A percentile compares a stretch with the other conserved stretches of the same genome.
Conservation (phyloP, 2,888 invertebrate species). For the Xylophagus ater region DNA sequence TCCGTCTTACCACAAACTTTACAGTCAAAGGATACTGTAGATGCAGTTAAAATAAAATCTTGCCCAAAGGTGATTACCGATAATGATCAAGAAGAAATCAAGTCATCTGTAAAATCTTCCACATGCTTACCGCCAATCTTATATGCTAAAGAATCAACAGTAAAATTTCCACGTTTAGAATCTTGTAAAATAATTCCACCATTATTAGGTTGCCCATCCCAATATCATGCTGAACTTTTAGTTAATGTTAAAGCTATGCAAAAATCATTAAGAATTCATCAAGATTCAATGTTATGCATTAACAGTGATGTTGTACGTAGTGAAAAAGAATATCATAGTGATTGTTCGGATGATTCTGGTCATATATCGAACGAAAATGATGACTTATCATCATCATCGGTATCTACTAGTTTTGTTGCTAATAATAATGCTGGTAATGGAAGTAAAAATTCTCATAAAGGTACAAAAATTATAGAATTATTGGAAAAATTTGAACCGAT, state of each 20-base stretch:
- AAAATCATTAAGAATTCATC: constrained; percentile 12
- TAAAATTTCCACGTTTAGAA: constrained; percentile 28
- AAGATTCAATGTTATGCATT: constrained; percentile 13
- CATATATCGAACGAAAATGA: constrained; percentile 68
- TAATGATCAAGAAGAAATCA: too few relatives aligned
- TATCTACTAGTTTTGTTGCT: not conserved
- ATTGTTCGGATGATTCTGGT: constrained; percentile 70
- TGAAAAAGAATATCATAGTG: constrained; percentile 49
- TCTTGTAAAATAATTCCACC: constrained; percentile 36
- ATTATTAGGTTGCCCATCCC: constrained; percentile 31
- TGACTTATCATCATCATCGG: too few relatives aligned
- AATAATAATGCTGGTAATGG: not conserved
- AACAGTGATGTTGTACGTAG: constrained; percentile 13
- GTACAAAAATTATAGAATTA: constrained; percentile 28
- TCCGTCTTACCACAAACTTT: constrained; percentile 2
- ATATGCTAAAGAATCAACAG: constrained; percentile 33
- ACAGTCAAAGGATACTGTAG: too few relatives aligned
- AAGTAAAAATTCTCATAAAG: not conserved
- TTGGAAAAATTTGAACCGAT: constrained; percentile 32
- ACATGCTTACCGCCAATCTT: constrained; percentile 14
- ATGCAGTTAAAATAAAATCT: too few relatives aligned
- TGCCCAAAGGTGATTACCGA: too few relatives aligned
- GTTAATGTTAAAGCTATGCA: constrained; percentile 28
- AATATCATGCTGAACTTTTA: constrained; percentile 32
- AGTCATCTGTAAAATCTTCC: too few relatives aligned